Conservation (phyloP, 2,113 vertebrate species). For the Merops nubicus region DNA sequence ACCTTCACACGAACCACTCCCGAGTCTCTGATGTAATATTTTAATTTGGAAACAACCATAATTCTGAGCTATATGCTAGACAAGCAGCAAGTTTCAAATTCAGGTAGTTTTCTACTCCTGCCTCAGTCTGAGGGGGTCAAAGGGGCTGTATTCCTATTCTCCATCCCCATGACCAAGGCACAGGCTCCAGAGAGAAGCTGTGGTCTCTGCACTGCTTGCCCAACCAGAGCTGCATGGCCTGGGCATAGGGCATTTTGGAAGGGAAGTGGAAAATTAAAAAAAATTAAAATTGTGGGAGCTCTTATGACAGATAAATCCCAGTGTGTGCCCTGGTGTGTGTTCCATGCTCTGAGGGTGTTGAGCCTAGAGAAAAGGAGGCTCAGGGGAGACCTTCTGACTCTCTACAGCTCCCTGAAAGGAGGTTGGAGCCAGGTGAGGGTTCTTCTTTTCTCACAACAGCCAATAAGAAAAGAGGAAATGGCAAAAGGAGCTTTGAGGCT, state of each 20-base stretch:
- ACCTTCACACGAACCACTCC: not conserved
- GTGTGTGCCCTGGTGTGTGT: not conserved
- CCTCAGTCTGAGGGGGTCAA: too few species aligned
- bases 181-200: fast-evolving
- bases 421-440: not conserved
- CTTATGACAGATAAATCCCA: not conserved
- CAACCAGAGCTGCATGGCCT: fast-evolving
- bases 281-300: not conserved
- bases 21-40: not conserved
- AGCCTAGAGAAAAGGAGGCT: not conserved
- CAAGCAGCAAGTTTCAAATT: not conserved
- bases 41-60: not conserved
- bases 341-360: not conserved
- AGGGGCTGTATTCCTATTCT: fast-evolving
- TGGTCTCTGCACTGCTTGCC: not conserved
- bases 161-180: fast-evolving
- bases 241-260: fast-evolving
- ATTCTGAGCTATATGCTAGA: not conserved
- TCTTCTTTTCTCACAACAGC: not conserved
- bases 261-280: not conserved
- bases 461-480: not conserved
- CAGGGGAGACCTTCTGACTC: not conserved
- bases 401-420: not conserved
- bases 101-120: not conserved
- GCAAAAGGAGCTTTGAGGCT: too few species aligned